Base-by-base conservation (phyloP, 92 coral and sea anemone species). In the Palythoa grandis region DNA sequence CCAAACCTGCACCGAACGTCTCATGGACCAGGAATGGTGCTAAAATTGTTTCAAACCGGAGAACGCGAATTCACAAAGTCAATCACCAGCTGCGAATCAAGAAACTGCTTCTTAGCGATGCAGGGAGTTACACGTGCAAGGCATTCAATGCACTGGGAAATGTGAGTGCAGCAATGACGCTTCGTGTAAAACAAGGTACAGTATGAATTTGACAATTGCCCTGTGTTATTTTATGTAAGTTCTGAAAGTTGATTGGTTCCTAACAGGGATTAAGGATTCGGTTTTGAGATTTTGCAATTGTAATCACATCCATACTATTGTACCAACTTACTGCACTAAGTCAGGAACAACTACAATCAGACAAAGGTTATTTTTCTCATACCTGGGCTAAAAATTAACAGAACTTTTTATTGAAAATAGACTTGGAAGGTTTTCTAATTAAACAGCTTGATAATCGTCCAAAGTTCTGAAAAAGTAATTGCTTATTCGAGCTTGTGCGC, bases 11-110 rank as follows among this genome's bases (percentile, higher is more conserved):
- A 39, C 38, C 84, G 5, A 79, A 40, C 37, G 52, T 79, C 40
- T 63, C 84, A 53, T 79, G 84, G 84, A 65, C 84, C 9, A 63
- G 48, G 39, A 22, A 79, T 65, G 84, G 73, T 7, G 52, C 12
- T 1, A 39, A 11, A n/a, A 15, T 79, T 63, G 3, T 63, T 43
- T 17, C 60, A 5, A 24, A 8, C 40, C 63, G 24, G 22, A 17
- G 72, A 13, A 50, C 43, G 38, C 84, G 84, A 63, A 63, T 79
- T 65, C 84, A 40, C 11, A 79, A 39, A 65, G 5, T 0, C 6
- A 58, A 17, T 2, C 39, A 47, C 43, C 57, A 61, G 23, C 73
- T 79, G 24, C 84, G 84, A 40, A 79, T 79, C 52, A 79, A 39
- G 39, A 65, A 14, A 43, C 72, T 79, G 58, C n/a, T 7, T 9